These are phyloP conservation scores for Meiosimyza decipiens DNA, from an alignment of 2,888 invertebrate species.

Conservation along the genomic window DNA sequence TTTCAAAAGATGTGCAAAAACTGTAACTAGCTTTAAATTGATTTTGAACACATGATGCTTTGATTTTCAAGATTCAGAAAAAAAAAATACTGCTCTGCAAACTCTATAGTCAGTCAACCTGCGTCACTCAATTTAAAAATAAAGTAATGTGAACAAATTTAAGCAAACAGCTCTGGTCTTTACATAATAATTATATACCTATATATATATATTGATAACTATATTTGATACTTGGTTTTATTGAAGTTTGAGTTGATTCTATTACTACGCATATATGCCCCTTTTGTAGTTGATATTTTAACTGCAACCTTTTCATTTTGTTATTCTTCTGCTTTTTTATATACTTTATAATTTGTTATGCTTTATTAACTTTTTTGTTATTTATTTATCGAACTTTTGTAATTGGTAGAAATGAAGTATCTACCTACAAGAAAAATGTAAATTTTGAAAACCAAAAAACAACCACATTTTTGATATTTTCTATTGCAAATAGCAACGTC, in stretches of 20 bases:
- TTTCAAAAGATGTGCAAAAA: too few relatives aligned
- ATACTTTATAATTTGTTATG: not conserved
- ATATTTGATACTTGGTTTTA: not conserved
- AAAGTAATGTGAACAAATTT: too few relatives aligned
- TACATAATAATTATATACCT: constrained; percentile 27
- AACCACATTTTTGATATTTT: constrained; percentile 20
- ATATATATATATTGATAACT: constrained; percentile 1
- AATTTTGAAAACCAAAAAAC: not conserved
- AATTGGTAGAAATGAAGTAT: not conserved
- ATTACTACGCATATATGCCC: not conserved
- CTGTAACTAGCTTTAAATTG: too few relatives aligned
- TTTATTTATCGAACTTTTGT: constrained; percentile 2
- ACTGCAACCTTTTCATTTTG: not conserved
- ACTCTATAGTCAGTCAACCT: too few relatives aligned
- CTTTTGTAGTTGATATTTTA: not conserved
- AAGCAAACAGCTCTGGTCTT: constrained; percentile 19
- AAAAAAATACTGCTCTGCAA: too few relatives aligned
- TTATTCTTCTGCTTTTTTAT: not conserved
- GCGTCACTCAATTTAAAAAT: too few relatives aligned
- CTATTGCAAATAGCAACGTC: constrained; percentile 17
- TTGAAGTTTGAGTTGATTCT: too few relatives aligned
- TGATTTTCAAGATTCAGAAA: too few relatives aligned
- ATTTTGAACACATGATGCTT: too few relatives aligned
- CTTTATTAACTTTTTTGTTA: not conserved
- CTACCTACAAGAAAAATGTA: not conserved